Base-by-base conservation (phyloP, 2,113 vertebrate genomes). In the Alethe castanea region DNA sequence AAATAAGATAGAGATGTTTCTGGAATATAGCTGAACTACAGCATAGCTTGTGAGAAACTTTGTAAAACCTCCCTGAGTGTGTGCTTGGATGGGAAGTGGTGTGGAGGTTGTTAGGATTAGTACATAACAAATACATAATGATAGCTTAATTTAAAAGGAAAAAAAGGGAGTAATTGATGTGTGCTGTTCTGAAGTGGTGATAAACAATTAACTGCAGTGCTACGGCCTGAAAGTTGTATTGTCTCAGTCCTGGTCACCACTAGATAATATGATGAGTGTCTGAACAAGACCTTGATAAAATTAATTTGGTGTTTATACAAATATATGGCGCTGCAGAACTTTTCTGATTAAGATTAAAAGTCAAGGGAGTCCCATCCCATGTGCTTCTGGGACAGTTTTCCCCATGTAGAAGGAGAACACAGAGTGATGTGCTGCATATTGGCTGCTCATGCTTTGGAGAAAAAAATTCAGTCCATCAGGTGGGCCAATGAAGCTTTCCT, bases 1-100 rank as follows among this genome's bases (percentile, higher is more conserved):
- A 94, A 92, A 95, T 92, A 91, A 94, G 96, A 97, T 97, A 97
- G 50, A 77, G 26, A 48, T 52, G 72, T 56, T 29, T 85, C 50
- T 80, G 70, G 48, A 92, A 53, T 56, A 33, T 44, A 56, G 57
- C 67, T 96, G 48, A 86, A 71, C 81, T 74, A n/a, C 72, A 89
- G 61, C 42, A 22, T 45, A 81, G 52, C 31, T 81, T 88, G 12
- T 31, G 31, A 71, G 48, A 88, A 92, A n/a, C 65, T 78, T 73
- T 20, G 26, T 80, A 66, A 86, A 77, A 53, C 16, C 17, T 84
- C 62, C 14, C 15, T 90, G 31, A 31, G 25, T 65, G 19, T n/a
- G 20, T 70, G 22, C 72, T 52, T 83, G 45, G 56, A 53, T 57
- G 54, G 70, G 72, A 86, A 81, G 53, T 76, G n/a, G 19, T 74